Evolutionary conservation across 2,113 vertebrate genomes (phyloP), one percentile per base, ranked within the genome.

Genomic region (Aleadryas rufinucha): DNA sequence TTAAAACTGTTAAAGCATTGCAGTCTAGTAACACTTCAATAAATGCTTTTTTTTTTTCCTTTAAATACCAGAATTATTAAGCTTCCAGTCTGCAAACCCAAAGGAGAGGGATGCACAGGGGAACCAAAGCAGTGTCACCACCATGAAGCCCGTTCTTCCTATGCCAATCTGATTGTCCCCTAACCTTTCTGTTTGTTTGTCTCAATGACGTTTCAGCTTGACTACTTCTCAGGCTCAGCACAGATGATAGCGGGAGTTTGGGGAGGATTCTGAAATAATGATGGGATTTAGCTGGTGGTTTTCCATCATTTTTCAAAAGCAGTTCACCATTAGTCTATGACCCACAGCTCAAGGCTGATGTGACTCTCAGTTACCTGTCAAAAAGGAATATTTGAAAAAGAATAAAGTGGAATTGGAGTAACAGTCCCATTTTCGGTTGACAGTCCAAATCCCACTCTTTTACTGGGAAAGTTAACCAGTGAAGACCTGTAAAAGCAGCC

Each of bases 1-100:
- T 78, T 91, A 93, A 89, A 95, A 92, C 69, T 68, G 71, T 57
- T 95, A 84, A 57, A 94, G 57, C 45, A 68, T 28, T 56, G 57
- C 76, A 79, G 22, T 89, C 65, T 90, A 91, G 80, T 93, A 95
- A 90, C 80, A 81, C 69, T 81, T 81, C 66, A 53, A 79, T 65
- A 84, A 89, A 89, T 65, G 47, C 18, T 31, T 74, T 35, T 81
- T 41, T 87, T 69, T 94, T 68, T 10, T 2, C 39, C 65, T 88
- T 77, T 90, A 70, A 60, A 87, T 89, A 44, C 10, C 54, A 74
- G 49, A 42, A 47, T 86, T 68, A 65, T 68, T 56, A 87, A 26
- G 56, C 33, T 92, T 87, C n/a, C 80, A 86, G 41, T 23, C 56
- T 75, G 56, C 59, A 93, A 79, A 74, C 10, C 35, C 79, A 59